These are phyloP conservation scores for Thamnaconus septentrionalis DNA, from an alignment of 2,113 vertebrate species.

Conservation along the genomic window DNA sequence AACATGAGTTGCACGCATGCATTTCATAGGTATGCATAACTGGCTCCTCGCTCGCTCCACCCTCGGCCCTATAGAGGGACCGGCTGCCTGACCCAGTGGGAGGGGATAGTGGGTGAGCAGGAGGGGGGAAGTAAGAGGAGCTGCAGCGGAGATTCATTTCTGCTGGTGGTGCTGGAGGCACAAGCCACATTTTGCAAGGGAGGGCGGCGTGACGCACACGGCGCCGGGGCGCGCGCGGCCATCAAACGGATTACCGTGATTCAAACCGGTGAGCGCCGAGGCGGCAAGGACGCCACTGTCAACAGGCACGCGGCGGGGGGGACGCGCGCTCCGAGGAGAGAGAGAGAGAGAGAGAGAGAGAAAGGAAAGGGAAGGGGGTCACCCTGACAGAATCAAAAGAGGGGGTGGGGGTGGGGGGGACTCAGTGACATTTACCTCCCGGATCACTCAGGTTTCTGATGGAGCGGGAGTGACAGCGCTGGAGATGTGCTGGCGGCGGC, in stretches of 20 bases:
- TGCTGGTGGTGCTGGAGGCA: constrained; percentile 50
- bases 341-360: constrained; percentile 1
- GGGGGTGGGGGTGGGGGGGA: constrained; percentile 1
- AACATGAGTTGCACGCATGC: background rate
- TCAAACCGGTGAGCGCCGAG: constrained; percentile 25
- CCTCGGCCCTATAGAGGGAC: constrained; percentile 63
- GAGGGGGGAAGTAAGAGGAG: constrained; percentile 32
- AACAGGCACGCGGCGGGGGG: constrained; percentile 21
- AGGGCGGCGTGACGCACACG: constrained; percentile 38
- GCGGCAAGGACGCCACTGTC: constrained; percentile 17
- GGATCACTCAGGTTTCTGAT: constrained; percentile 24
- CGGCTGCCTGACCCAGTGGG: constrained; percentile 66
- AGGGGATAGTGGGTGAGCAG: constrained; percentile 47
- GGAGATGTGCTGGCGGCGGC: constrained; percentile 39
- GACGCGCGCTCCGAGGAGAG: constrained; percentile 17
- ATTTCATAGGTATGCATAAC: constrained; percentile 62
- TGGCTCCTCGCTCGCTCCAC: constrained; percentile 56
- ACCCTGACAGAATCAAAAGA: constrained; percentile 14
- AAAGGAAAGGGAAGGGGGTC: background rate
- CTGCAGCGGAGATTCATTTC: constrained; percentile 66
- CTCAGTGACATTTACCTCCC: constrained; percentile 8
- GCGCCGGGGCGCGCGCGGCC: constrained; percentile 36
- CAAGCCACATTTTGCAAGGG: constrained; percentile 42
- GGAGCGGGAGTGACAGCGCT: background rate
- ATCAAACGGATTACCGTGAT: constrained; percentile 54